A percentile compares a stretch with the other conserved stretches of the same genome.
Evolutionary conservation across 2,888 invertebrate species (phyloP).

Genomic region (Dichetophora obliterata): DNA sequence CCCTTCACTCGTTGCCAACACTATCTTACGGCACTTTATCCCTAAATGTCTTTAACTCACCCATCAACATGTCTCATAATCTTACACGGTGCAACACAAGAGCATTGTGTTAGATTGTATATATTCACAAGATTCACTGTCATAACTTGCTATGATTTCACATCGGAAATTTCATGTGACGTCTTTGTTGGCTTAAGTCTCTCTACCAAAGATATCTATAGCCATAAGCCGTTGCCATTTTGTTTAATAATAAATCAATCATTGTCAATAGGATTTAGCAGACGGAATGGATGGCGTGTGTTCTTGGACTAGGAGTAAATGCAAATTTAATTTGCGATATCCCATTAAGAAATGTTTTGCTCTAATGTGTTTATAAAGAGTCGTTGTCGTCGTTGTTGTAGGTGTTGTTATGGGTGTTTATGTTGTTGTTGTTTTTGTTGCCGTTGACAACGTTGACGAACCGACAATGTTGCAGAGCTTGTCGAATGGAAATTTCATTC

Average conservation of each 20-base stretch:
- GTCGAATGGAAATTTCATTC: constrained; percentile 37
- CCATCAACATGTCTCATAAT: not conserved
- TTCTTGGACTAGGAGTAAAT: constrained; percentile 25
- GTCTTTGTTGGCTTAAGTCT: constrained; percentile 7
- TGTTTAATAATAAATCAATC: constrained; percentile 41
- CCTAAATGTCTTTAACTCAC: not conserved
- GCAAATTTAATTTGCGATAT: constrained; percentile 39
- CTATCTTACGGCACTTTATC: not conserved
- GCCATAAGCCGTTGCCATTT: constrained; percentile 11
- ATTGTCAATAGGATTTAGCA: constrained; percentile 34
- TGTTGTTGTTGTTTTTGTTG: not conserved
- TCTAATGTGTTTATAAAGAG: constrained; percentile 42
- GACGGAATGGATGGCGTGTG: not conserved
- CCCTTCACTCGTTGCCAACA: constrained; percentile 2
- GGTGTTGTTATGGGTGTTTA: not conserved
- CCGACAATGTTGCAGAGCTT: constrained; percentile 6
- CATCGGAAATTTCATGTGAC: not conserved
- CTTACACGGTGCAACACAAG: too few species aligned
- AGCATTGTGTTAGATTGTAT: too few species aligned
- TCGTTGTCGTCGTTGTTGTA: not conserved
- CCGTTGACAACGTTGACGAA: not conserved
- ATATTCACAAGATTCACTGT: not conserved
- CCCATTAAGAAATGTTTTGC: constrained; percentile 23
- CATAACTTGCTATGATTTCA: constrained; percentile 27
- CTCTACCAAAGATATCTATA: constrained; percentile 18